phyloP scores from a whole-genome alignment of 2,888 invertebrate genomes.

The Aporophyla lueneburgensis region DNA sequence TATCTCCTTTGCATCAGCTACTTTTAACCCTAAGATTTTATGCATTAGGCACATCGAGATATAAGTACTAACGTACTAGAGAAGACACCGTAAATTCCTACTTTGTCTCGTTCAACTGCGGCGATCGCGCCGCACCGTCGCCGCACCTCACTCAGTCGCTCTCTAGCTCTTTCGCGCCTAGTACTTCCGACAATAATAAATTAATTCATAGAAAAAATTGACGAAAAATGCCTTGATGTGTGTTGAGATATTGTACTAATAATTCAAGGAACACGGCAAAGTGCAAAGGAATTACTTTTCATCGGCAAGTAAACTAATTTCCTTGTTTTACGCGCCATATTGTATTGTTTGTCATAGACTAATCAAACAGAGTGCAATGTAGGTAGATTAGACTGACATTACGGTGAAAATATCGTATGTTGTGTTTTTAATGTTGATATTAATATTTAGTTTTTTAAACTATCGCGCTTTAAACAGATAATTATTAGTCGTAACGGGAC shows the following conservation, averaged over 20 bases:
- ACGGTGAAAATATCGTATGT: slow-evolving; percentile 14
- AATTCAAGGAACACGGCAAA: slow-evolving; percentile 34
- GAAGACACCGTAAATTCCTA: too few species aligned
- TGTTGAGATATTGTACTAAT: slow-evolving; percentile 34
- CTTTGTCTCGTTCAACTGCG: too few species aligned
- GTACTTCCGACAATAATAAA: slow-evolving; percentile 8
- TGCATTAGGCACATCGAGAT: too few species aligned
- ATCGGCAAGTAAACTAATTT: slow-evolving; percentile 32
- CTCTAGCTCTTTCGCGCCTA: slow-evolving; percentile 10
- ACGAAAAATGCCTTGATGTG: slow-evolving; percentile 24
- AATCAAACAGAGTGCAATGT: slow-evolving; percentile 7
- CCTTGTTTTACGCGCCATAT: slow-evolving; percentile 22
- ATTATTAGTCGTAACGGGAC: slow-evolving; percentile 12
- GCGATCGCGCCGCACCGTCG: too few species aligned
- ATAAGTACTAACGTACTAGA: too few species aligned
- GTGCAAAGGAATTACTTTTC: slow-evolving; percentile 38
- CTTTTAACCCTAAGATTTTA: too few species aligned
- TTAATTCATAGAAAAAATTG: slow-evolving; percentile 14
- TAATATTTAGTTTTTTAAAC: slow-evolving; percentile 11
- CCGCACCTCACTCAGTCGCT: too few species aligned
- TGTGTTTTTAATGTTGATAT: slow-evolving; percentile 16
- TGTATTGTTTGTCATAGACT: slow-evolving; percentile 24
- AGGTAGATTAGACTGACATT: slow-evolving; percentile 13
- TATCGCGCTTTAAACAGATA: slow-evolving; percentile 6
- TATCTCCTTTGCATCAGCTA: too few species aligned